These are phyloP conservation scores for Pandemis cinnamomeana DNA, from an alignment of 2,888 invertebrate species.

Conservation along the genomic window DNA sequence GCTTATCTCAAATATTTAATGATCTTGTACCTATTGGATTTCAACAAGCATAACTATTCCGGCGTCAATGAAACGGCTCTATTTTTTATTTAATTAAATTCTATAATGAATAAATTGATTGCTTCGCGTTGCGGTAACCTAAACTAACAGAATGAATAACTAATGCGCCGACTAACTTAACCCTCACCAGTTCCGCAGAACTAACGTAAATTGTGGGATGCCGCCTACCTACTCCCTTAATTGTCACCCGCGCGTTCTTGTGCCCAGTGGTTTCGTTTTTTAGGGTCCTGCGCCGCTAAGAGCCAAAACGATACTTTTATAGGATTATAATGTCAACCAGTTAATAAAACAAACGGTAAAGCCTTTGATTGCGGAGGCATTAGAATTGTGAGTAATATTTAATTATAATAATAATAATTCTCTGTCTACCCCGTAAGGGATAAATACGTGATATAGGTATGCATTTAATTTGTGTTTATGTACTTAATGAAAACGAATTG, in stretches of 20 bases:
- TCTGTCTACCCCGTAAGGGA: too few species aligned
- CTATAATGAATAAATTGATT: neutral
- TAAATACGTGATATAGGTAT: too few species aligned
- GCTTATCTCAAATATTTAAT: too few species aligned
- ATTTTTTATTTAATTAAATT: neutral
- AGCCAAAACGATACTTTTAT: neutral
- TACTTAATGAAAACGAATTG: too few species aligned
- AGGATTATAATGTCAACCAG: neutral
- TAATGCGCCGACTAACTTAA: constrained; percentile 31
- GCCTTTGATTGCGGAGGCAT: too few species aligned
- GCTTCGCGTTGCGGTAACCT: constrained; percentile 8
- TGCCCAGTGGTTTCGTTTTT: neutral
- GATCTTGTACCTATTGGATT: too few species aligned
- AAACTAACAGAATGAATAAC: constrained; percentile 34
- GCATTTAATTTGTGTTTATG: too few species aligned
- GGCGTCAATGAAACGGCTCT: neutral
- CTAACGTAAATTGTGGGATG: constrained; percentile 8
- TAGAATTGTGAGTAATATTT: too few species aligned
- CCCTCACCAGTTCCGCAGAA: constrained; percentile 9
- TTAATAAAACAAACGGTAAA: too few species aligned
- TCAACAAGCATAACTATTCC: too few species aligned
- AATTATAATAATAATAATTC: too few species aligned
- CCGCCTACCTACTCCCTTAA: constrained; percentile 4
- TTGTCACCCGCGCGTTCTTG: constrained; percentile 6
- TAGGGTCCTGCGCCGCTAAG: neutral